Evolutionary conservation across 1,140 invertebrate species (phyloP).

Genomic region (Meloidogyne hapla): DNA sequence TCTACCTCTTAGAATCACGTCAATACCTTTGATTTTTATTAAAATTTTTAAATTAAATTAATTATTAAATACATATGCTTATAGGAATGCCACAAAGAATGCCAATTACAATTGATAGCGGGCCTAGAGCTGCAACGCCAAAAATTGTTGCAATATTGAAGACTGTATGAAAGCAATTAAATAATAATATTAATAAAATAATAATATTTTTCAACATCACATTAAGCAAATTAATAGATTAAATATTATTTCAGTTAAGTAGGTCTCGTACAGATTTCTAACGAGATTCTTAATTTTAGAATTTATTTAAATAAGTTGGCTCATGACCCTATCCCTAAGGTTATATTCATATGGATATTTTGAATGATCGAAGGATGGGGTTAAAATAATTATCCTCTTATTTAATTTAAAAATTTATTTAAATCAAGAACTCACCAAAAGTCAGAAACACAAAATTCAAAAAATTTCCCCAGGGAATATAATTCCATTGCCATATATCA

Average conservation of each 20-base stretch:
- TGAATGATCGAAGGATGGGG: too few species aligned
- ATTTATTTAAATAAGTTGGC: too few species aligned
- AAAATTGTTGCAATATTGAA: constrained; percentile 60
- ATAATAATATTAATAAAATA: too few species aligned
- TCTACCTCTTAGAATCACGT: constrained; percentile 49
- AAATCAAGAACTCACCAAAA: constrained; percentile 23
- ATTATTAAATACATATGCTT: constrained; percentile 43
- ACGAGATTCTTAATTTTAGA: too few species aligned
- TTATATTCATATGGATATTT: too few species aligned
- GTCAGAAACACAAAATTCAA: constrained; percentile 39
- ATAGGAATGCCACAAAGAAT: constrained; percentile 59
- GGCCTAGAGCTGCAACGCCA: constrained; percentile 54
- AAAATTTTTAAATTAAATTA: neutral
- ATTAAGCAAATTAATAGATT: too few species aligned
- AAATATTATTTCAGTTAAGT: too few species aligned
- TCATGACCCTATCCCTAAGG: too few species aligned
- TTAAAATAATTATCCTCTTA: too few species aligned
- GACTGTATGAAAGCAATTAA: constrained; percentile 26
- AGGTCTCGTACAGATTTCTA: too few species aligned
- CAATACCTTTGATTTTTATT: constrained; percentile 40
- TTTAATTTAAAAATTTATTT: neutral
- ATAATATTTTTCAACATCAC: too few species aligned
- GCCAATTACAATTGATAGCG: constrained; percentile 57
- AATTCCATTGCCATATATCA: constrained; percentile 42
- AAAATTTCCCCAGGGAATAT: constrained; percentile 52